A percentile compares a stretch with the other conserved stretches of the same genome.
Evolutionary conservation across 2,113 vertebrate species (phyloP).

Genomic region (Coregonus clupeaformis): DNA sequence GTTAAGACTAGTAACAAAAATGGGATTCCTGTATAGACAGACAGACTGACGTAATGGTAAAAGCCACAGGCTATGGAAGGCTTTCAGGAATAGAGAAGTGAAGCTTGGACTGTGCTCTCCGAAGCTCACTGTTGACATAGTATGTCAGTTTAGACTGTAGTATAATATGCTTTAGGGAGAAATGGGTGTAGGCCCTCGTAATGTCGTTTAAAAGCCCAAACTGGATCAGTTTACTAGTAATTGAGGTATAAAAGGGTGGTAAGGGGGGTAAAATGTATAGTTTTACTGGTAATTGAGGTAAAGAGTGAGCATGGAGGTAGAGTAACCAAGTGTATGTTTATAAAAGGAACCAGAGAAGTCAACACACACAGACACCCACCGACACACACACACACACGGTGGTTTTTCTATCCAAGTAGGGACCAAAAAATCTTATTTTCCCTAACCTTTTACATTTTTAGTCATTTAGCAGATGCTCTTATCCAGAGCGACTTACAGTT

Average conservation of each 20-base stretch:
- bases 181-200: slow-evolving; percentile 8
- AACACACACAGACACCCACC: neutral
- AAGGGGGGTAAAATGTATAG: neutral
- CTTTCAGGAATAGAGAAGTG: slow-evolving; percentile 30
- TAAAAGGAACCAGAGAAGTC: neutral
- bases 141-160: no score
- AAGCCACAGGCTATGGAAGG: neutral
- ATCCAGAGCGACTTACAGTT: no score
- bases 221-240: neutral
- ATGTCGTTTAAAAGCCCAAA: neutral
- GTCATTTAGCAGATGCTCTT: no score
- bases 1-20: neutral
- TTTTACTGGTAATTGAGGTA: neutral
- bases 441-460: no score
- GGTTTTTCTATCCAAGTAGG: neutral
- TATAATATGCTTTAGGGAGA: no score
- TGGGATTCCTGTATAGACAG: neutral
- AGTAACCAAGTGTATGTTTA: neutral
- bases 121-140: neutral
- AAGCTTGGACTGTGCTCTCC: neutral
- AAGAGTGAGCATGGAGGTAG: neutral
- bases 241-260: no score
- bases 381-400: neutral
- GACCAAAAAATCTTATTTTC: neutral
- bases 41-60: slow-evolving; percentile 9